These are phyloP conservation scores for Picus viridis DNA, from an alignment of 2,797 vertebrate genomes.

Conservation along the genomic window DNA sequence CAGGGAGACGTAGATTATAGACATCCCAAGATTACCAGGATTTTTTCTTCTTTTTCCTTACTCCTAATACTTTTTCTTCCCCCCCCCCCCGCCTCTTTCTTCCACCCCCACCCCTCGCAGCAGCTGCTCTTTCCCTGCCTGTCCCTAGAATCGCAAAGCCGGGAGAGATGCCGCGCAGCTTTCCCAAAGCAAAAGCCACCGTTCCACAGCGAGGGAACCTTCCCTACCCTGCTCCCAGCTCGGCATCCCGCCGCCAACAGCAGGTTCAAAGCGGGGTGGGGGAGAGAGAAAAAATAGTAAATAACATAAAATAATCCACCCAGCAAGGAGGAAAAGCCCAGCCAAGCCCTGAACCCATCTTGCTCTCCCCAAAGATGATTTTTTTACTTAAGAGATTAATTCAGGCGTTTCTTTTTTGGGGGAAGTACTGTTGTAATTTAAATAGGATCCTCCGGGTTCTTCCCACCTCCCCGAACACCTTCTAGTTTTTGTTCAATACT, in stretches of 20 bases:
- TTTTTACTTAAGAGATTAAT: not conserved
- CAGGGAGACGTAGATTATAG: conserved; percentile 52
- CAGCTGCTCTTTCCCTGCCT: conserved; percentile 45
- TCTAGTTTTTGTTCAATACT: not conserved
- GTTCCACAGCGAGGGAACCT: not conserved
- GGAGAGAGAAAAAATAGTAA: not conserved
- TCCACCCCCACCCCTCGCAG: not conserved
- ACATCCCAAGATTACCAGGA: conserved; percentile 59
- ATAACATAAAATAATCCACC: not conserved
- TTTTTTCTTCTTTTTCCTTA: not conserved
- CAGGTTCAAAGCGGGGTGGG: not conserved
- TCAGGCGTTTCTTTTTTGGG: not conserved
- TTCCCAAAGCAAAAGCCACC: not conserved
- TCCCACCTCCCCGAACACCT: not conserved
- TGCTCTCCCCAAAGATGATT: not conserved
- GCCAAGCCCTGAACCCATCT: not conserved
- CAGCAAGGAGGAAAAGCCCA: not conserved
- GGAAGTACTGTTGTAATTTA: not conserved
- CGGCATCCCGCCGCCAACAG: not conserved
- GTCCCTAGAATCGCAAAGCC: not conserved
- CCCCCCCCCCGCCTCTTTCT: too few species aligned
- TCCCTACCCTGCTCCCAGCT: not conserved
- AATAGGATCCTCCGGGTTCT: not conserved
- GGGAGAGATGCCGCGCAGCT: not conserved
- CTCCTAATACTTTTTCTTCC: not conserved